Evolutionary conservation across 1,140 invertebrate species (phyloP), one percentile per base, ranked within the genome.

Genomic region (Leptopilina clavipes): DNA sequence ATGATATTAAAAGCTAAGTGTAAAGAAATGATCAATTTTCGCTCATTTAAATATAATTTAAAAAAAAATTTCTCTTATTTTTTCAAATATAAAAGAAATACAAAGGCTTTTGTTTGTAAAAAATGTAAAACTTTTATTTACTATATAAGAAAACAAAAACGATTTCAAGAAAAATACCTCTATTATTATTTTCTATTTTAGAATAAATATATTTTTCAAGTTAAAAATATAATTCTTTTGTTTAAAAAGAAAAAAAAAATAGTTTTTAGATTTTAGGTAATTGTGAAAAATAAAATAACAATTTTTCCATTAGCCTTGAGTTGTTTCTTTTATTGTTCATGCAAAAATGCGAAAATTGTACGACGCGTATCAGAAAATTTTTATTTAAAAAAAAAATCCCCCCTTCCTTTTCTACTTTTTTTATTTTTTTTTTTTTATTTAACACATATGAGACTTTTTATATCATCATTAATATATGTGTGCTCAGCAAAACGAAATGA

Each of bases 401-500:
- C 48, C 48, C 48, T 17, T 48, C 8, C 12, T 48, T 48, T n/a
- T n/a, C n/a, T n/a, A n/a, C n/a, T n/a, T n/a, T n/a, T n/a, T n/a
- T n/a, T n/a, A n/a, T n/a, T n/a, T n/a, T n/a, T n/a, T n/a, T n/a
- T 48, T 31, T 31, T 40, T 40, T 9, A 40, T 40, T 40, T 40
- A 40, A 9, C 6, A 40, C 9, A 17, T 3, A 48, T n/a, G 48
- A 52, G 3, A 17, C 48, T 52, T 52, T 31, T 31, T 31, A 31
- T 31, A 31, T 31, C 25, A 31, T 31, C 14, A 52, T n/a, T n/a
- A n/a, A n/a, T n/a, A n/a, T 52, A 52, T 52, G 48, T 52, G 48
- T 52, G 48, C 48, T 52, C n/a, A 52, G 48, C 48, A 52, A 52
- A 52, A 52, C 48, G 48, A 52, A 52, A 52, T 52, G 48, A 52